Evolutionary conservation across 2,797 vertebrate species (phyloP), one percentile per base, ranked within the genome.

Genomic region (Caiman crocodilus): DNA sequence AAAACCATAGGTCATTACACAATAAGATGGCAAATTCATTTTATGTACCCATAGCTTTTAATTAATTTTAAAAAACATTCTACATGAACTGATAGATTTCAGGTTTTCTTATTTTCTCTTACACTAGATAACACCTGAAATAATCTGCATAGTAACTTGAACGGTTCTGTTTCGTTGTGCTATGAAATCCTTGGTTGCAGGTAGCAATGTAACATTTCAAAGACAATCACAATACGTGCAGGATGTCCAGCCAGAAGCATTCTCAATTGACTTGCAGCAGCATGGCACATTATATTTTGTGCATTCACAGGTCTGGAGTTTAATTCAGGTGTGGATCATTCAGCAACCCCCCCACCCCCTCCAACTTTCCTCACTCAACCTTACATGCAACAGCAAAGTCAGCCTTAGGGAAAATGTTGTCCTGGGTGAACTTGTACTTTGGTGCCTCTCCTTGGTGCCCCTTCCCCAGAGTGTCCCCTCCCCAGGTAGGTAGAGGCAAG

Each of bases 171-270:
- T 93, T 92, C 89, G 26, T 93, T 83, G 90, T 86, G 17, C 83
- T 96, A 94, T 92, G 88, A 94, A 96, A 96, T 94, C 95, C 95
- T 80, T 92, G 57, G 95, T 95, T 88, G 94, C 91, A 94, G 85
- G 87, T 67, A 98, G 97, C 97, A 97, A 93, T 95, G 96, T 96
- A 95, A 98, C 97, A 96, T 96, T 97, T 97, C 97, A 95, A 96
- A 84, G 15, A 97, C 98, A 97, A 97, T 97, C 97, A 97, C 97
- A 87, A 97, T 71, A 97, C 97, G 98, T 98, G 98, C 98, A 98
- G 94, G 97, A 97, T 93, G 97, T 94, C 95, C 97, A 96, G 97
- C 97, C 96, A 96, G 95, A 98, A 98, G 98, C 98, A 91, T 96
- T 96, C 90, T 97, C 96, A 89, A 91, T 94, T 97, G 85, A 97